A percentile compares a stretch with the other conserved stretches of the same genome.
Conservation (phyloP, 2,113 vertebrate species). For the Desmodus rotundus region DNA sequence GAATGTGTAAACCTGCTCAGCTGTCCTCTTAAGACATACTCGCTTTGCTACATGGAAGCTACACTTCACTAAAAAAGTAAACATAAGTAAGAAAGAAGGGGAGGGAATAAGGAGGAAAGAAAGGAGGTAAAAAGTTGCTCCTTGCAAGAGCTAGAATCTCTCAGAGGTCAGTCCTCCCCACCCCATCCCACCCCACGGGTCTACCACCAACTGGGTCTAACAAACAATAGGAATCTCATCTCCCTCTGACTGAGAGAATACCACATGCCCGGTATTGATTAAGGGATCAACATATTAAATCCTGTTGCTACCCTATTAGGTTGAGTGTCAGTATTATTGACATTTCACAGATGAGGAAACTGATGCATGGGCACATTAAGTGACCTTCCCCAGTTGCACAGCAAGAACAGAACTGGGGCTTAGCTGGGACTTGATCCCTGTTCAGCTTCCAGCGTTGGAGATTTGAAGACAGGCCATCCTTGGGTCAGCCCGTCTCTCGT, state of each 20-base stretch:
- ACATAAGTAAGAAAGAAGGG: not conserved
- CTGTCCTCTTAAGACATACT: not conserved
- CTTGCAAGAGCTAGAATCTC: not conserved
- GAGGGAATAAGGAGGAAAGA: not conserved
- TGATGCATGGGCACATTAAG: not conserved
- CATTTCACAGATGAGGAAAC: not conserved
- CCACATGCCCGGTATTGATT: no score
- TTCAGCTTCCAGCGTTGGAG: not conserved
- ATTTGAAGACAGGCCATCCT: not conserved
- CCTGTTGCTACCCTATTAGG: not conserved
- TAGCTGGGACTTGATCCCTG: not conserved
- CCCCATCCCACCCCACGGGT: no score
- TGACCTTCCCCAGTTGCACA: not conserved
- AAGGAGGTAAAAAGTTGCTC: not conserved
- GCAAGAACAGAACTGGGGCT: not conserved
- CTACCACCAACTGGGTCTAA: not conserved
- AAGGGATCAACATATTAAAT: not conserved
- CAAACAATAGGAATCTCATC: not conserved
- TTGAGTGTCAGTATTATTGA: not conserved
- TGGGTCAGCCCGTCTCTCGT: not conserved
- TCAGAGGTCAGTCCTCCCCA: not conserved
- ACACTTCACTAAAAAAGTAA: not conserved
- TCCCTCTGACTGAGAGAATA: not conserved
- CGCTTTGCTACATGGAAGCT: not conserved
- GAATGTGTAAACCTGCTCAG: not conserved